Percentiles rank a stretch among this genome's conserved stretches.
Evolutionary conservation across 2,888 invertebrate species (phyloP).

Genomic region (Unio delphinus): DNA sequence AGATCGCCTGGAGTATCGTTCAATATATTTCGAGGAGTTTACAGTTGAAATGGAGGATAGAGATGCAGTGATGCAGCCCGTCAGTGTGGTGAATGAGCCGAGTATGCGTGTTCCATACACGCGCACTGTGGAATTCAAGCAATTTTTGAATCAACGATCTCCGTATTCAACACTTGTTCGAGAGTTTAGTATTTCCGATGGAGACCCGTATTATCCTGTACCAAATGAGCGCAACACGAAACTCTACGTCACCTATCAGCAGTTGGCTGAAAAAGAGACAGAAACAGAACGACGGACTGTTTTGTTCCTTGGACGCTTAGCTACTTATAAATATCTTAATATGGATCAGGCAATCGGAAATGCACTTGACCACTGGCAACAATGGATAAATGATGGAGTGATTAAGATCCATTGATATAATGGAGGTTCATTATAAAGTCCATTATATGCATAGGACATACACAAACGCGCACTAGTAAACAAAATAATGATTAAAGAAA

Average conservation of each 20-base stretch:
- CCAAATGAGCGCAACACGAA: constrained; percentile 4
- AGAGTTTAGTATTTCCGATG: constrained; percentile 1
- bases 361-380: constrained; percentile 6
- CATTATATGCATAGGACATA: too few species aligned
- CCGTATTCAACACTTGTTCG: constrained; percentile 1
- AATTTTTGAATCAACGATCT: constrained; percentile 6
- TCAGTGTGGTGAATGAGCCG: constrained; percentile 7
- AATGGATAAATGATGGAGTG: too few species aligned
- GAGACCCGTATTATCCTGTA: constrained; percentile 13
- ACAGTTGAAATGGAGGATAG: background rate
- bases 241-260: constrained; percentile 1
- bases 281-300: background rate
- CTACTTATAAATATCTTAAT: constrained; percentile 12
- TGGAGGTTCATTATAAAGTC: too few species aligned
- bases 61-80: background rate
- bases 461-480: too few species aligned
- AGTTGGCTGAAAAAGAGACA: constrained; percentile 1
- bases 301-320: constrained; percentile 8
- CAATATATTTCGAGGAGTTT: constrained; percentile 2
- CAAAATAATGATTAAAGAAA: too few species aligned
- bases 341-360: constrained; percentile 12
- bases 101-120: constrained; percentile 1
- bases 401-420: too few species aligned
- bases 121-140: constrained; percentile 10
- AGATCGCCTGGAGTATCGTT: constrained; percentile 5